phyloP scores from a whole-genome alignment of 1,140 invertebrate genomes.

The Bombus superbus region DNA sequence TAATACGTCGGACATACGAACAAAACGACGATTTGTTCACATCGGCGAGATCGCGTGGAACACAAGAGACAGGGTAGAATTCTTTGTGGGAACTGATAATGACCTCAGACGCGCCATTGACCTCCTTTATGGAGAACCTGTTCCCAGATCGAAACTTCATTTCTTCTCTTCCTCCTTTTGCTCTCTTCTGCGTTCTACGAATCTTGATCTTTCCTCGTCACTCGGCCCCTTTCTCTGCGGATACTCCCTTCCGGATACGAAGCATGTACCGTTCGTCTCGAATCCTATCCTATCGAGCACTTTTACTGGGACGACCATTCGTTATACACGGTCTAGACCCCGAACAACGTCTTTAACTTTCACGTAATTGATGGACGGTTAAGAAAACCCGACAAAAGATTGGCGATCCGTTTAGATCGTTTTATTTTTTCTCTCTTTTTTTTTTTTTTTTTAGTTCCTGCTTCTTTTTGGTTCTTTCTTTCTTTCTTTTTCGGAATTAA shows the following conservation, averaged over 20 bases:
- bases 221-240: slow-evolving; percentile 49
- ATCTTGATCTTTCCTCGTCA: background rate
- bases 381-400: background rate
- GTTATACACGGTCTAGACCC: too few species aligned
- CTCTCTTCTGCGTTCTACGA: slow-evolving; percentile 26
- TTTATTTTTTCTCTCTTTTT: background rate
- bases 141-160: slow-evolving; percentile 52
- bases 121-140: slow-evolving; percentile 74
- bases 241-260: slow-evolving; percentile 30
- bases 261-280: slow-evolving; percentile 61
- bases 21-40: background rate
- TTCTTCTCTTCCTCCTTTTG: slow-evolving; percentile 51
- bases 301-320: slow-evolving; percentile 47
- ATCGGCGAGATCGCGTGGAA: background rate
- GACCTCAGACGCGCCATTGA: slow-evolving; percentile 74
- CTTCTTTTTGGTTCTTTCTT: too few species aligned
- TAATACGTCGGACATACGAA: background rate
- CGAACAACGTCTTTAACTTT: background rate
- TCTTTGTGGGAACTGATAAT: slow-evolving; percentile 54
- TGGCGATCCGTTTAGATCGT: too few species aligned
- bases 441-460: background rate
- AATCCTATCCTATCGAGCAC: slow-evolving; percentile 34
- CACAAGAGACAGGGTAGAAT: slow-evolving; percentile 16
- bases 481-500: background rate
- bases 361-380: background rate